These are phyloP conservation scores for Eupithecia subumbrata DNA, from an alignment of 2,888 invertebrate species.

Conservation along the genomic window DNA sequence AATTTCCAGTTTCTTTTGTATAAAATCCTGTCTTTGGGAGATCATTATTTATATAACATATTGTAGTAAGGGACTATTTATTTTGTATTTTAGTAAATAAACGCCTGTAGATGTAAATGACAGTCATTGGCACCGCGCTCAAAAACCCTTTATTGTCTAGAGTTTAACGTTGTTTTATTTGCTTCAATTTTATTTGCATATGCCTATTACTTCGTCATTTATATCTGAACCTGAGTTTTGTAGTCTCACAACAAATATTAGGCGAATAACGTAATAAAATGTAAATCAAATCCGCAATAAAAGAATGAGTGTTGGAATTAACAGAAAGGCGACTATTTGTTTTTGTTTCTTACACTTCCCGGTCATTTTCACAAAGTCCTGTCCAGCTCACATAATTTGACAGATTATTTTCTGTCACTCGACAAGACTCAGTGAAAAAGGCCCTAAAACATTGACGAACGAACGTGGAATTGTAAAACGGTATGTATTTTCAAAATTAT, in stretches of 20 bases:
- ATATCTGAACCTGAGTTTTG: constrained; percentile 58
- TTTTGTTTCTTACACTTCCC: constrained; percentile 65
- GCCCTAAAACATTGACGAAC: constrained; percentile 53
- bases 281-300: constrained; percentile 82
- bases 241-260: constrained; percentile 85
- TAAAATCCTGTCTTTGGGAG: constrained; percentile 72
- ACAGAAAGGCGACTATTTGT: constrained; percentile 80
- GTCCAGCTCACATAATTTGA: constrained; percentile 5
- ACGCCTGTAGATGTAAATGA: constrained; percentile 59
- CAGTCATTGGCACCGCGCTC: constrained; percentile 52
- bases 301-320: constrained; percentile 85
- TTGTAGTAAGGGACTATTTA: constrained; percentile 76
- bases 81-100: constrained; percentile 68
- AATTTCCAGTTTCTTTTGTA: constrained; percentile 61
- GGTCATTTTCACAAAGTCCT: constrained; percentile 18
- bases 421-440: constrained; percentile 23
- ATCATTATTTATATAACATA: constrained; percentile 74
- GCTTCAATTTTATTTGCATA: constrained; percentile 8
- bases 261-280: constrained; percentile 67
- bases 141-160: constrained; percentile 26
- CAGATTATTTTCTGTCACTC: constrained; percentile 5
- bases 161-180: constrained; percentile 15
- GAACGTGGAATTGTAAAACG: constrained; percentile 64
- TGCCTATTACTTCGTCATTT: constrained; percentile 59
- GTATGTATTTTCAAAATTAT: constrained; percentile 78